These are phyloP conservation scores for Lasioglossum albipes DNA, from an alignment of 1,140 invertebrate genomes.

Conservation along the genomic window DNA sequence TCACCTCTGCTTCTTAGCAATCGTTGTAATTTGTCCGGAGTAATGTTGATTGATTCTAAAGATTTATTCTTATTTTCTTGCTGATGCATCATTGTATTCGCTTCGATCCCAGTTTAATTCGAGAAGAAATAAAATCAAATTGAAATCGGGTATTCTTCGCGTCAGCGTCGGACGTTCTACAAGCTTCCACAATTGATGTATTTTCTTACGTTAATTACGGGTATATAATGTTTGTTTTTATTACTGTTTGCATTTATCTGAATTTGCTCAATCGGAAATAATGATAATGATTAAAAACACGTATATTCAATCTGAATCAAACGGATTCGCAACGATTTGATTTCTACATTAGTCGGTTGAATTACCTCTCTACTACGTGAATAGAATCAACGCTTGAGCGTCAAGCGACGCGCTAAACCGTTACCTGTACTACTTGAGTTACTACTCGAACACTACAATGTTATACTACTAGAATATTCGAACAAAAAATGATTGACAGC, in stretches of 20 bases:
- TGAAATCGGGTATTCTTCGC: not conserved
- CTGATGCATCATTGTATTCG: conserved; percentile 16
- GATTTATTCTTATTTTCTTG: conserved; percentile 2
- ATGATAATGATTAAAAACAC: not conserved
- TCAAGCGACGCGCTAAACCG: not conserved
- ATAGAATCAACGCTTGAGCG: not conserved
- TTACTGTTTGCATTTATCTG: not conserved
- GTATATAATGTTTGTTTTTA: not conserved
- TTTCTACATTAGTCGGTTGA: not conserved
- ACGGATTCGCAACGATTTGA: not conserved
- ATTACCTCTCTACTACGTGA: conserved; percentile 19
- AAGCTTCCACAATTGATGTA: not conserved
- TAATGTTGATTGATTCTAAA: not conserved
- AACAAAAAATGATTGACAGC: no score
- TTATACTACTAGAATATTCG: no score
- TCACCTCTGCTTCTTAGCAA: conserved; percentile 5
- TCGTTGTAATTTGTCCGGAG: conserved; percentile 12
- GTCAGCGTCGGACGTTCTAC: not conserved
- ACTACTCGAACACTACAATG: no score
- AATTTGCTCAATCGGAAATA: not conserved
- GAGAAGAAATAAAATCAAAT: not conserved
- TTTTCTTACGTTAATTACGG: not conserved
- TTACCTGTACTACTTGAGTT: not conserved
- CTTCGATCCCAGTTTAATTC: not conserved
- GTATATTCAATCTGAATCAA: not conserved